Percentiles rank a stretch among this genome's conserved stretches.
Conservation (phyloP, 2,888 invertebrate genomes). For the Lypha dubia region DNA sequence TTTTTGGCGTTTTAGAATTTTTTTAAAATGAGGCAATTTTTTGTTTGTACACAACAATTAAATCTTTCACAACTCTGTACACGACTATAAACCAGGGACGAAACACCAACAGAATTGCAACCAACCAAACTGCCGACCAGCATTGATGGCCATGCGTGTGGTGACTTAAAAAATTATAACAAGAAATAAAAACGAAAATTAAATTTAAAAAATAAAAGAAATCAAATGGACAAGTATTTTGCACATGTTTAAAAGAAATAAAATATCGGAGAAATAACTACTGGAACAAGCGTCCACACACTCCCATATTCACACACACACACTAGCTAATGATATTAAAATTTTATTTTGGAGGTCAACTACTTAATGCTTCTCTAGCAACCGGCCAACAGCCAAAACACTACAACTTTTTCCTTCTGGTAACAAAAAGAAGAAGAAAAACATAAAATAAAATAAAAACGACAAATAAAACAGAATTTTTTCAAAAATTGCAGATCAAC, state of each 20-base stretch:
- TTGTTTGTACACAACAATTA: background rate
- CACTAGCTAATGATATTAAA: conserved; percentile 55
- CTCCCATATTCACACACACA: too few species aligned
- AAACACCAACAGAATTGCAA: conserved; percentile 17
- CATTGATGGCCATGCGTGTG: conserved; percentile 46
- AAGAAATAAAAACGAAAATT: background rate
- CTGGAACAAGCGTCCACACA: conserved; percentile 26
- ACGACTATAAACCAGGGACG: conserved; percentile 20
- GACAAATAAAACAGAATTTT: conserved; percentile 18
- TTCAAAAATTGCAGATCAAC: conserved; percentile 42
- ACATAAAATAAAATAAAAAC: background rate
- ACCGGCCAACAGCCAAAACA: conserved; percentile 8
- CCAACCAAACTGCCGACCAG: conserved; percentile 46
- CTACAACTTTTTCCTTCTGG: conserved; percentile 49
- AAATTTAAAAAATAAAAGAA: conserved; percentile 7
- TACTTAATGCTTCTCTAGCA: conserved; percentile 63
- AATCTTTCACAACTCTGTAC: conserved; percentile 24
- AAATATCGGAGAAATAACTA: conserved; percentile 37
- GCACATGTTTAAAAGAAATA: conserved; percentile 57
- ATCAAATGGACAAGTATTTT: conserved; percentile 59
- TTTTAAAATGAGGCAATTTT: background rate
- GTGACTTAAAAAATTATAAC: conserved; percentile 35
- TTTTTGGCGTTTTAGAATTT: too few species aligned
- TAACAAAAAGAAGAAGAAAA: background rate
- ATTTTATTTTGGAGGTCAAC: conserved; percentile 69